Base-by-base conservation (phyloP, 2,797 vertebrate species). In the Thamnophis elegans region DNA sequence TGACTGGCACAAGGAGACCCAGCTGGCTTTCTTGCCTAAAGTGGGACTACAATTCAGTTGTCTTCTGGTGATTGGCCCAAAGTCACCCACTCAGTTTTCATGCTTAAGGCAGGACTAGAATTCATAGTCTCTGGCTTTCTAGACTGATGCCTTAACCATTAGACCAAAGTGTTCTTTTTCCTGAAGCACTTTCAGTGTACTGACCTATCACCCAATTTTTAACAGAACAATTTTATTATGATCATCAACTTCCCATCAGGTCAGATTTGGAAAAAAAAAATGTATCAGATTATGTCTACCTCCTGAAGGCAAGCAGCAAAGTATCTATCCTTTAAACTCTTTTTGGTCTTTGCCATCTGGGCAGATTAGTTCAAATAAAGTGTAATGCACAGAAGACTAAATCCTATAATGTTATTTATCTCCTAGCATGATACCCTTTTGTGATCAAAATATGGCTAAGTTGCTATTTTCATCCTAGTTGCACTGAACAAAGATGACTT, bases 401-500 rank as follows among this genome's bases (percentile, higher is more conserved):
- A 91, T 90, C 55, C 89, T 65, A 11, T 36, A 47, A 88, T 51
- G 87, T 90, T 73, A 91, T 93, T 94, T 93, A 89, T 90, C 90
- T 78, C 55, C 32, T 60, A 73, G 56, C 42, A 78, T 42, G 85
- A 92, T 14, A 59, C 51, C 3, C 7, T 10, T 68, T 85, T 42
- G 59, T 11, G 51, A 7, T 9, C 60, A 65, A 94, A 56, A 62
- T 89, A 88, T 73, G 42, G 18, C 65, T 68, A 89, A 86, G 5
- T 89, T 60, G 60, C 88, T 85, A 78, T 53, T 86, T 92, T 42
- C 85, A 60, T 89, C 89, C 53, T 62, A 68, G n/a, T 89, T 92
- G 89, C 56, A n/a, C 42, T 56, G 51, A 47, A 92, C 28, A n/a
- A 78, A 65, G 54, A 88, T 42, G 11, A 60, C 28, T 59, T 62